Evolutionary conservation across 2,888 invertebrate genomes (phyloP).

Genomic region (Nematopogon swammerdamellus): DNA sequence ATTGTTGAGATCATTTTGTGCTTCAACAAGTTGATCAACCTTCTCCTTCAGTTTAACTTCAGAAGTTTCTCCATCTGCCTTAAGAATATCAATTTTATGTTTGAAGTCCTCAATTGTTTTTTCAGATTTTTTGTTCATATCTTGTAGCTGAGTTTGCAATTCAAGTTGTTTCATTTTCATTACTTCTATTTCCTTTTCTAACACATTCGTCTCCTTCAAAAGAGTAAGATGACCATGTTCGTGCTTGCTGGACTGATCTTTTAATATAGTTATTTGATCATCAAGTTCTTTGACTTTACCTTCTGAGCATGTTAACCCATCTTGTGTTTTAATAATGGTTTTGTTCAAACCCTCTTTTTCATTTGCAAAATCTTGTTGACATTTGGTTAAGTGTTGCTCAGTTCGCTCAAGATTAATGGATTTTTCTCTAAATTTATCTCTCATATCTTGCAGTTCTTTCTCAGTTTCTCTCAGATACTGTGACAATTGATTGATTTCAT

Average conservation of each 20-base stretch:
- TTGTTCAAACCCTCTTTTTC: conserved; percentile 34
- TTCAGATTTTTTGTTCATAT: conserved; percentile 35
- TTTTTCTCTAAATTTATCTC: conserved; percentile 44
- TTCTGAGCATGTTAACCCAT: conserved; percentile 32
- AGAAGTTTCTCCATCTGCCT: conserved; percentile 41
- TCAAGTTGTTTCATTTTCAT: conserved; percentile 37
- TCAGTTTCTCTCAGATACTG: conserved; percentile 57
- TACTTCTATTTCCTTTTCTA: conserved; percentile 38
- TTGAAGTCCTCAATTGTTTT: conserved; percentile 45
- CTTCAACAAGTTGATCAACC: conserved; percentile 44
- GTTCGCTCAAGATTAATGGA: conserved; percentile 35
- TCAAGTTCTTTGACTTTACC: conserved; percentile 35
- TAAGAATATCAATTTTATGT: conserved; percentile 38
- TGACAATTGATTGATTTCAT: conserved; percentile 52
- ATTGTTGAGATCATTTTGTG: conserved; percentile 45
- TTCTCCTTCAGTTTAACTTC: conserved; percentile 48
- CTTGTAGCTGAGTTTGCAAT: conserved; percentile 30
- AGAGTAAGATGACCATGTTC: conserved; percentile 33
- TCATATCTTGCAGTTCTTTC: conserved; percentile 49
- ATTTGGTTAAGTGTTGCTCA: conserved; percentile 44
- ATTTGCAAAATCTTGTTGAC: conserved; percentile 36
- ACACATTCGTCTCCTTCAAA: conserved; percentile 37
- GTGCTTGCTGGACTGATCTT: conserved; percentile 25
- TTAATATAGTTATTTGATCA: conserved; percentile 21
- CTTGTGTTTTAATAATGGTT: conserved; percentile 31